phyloP scores from a whole-genome alignment of 92 coral and sea anemone species.

The Epizoanthus ramosus region DNA sequence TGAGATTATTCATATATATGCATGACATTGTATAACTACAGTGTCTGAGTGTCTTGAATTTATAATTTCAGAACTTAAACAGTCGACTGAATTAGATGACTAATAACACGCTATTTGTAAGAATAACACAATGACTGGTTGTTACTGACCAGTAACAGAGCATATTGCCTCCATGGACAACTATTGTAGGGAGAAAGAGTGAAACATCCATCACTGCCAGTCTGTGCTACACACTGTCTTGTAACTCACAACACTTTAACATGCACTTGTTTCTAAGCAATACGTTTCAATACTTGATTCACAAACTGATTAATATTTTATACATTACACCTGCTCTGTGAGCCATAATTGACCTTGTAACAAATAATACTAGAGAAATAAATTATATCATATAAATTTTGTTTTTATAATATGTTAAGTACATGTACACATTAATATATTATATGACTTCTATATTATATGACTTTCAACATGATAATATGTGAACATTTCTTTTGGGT shows the following conservation, averaged over 20 bases:
- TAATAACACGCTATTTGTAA: background rate
- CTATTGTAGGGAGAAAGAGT: conserved; percentile 4
- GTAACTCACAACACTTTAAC: background rate
- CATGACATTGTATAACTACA: background rate
- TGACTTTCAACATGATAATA: too few species aligned
- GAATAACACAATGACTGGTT: background rate
- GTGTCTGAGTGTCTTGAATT: background rate
- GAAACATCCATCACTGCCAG: background rate
- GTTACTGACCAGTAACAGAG: conserved; percentile 18
- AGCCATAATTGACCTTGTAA: background rate
- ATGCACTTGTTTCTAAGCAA: conserved; percentile 7
- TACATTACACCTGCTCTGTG: background rate
- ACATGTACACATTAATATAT: too few species aligned
- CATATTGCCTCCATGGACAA: conserved; percentile 18
- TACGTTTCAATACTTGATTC: background rate
- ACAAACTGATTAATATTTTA: background rate
- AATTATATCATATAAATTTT: too few species aligned
- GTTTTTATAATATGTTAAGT: too few species aligned
- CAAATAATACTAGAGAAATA: background rate
- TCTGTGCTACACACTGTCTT: background rate
- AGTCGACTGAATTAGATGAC: background rate
- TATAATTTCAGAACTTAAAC: background rate
- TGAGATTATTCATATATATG: too few species aligned
- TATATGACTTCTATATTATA: too few species aligned
- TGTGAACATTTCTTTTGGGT: too few species aligned